These are phyloP conservation scores for human DNA, from an alignment of 2,113 vertebrate genomes.

Conservation along the genomic window GRCh38 chr1:221228001-221228500, in stretches of 20 bases:
- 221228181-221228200: constrained; percentile 53
- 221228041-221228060: constrained; percentile 74
- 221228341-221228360: neutral
- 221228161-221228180: neutral
- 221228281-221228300: neutral
- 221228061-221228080: constrained; percentile 71
- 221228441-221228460: neutral
- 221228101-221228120: constrained; percentile 77
- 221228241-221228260: constrained; percentile 76
- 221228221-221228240: constrained; percentile 68
- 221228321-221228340: neutral
- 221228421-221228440: constrained; percentile 25
- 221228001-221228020: constrained; percentile 83
- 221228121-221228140: constrained; percentile 85
- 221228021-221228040: constrained; percentile 78
- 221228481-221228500: neutral
- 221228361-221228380: neutral
- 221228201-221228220: constrained; percentile 76
- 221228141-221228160: fast-evolving
- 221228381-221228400: neutral
- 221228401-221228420: neutral
- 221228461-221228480: neutral
- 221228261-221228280: constrained; percentile 63
- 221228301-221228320: neutral
- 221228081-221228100: constrained; percentile 78